Evolutionary conservation across 2,113 vertebrate genomes (phyloP).

Genomic region (Ploceus nigricollis): DNA sequence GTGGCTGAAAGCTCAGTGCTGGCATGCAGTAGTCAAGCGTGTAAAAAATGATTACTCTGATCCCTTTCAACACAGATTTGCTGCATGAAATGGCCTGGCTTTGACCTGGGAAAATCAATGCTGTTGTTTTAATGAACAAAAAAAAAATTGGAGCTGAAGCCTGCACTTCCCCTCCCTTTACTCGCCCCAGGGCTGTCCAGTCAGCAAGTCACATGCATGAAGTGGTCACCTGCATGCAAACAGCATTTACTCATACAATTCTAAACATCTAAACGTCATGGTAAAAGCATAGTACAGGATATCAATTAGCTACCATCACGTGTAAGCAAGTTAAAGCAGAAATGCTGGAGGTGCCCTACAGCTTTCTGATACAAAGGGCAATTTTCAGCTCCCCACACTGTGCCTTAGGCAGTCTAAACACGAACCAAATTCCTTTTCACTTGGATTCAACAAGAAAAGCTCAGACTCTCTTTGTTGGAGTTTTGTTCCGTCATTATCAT

Average conservation of each 20-base stretch:
- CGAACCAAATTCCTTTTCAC: conserved; percentile 50
- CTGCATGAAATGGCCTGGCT: conserved; percentile 51
- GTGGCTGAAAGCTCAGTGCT: conserved; percentile 37
- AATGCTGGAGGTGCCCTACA: not conserved
- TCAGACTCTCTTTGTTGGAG: not conserved
- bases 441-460: conserved; percentile 28
- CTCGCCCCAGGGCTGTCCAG: not conserved
- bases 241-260: not conserved
- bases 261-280: not conserved
- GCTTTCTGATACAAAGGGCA: not conserved
- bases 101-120: conserved; percentile 64
- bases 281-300: not conserved
- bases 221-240: not conserved
- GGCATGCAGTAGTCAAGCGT: conserved; percentile 42
- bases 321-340: conserved; percentile 19
- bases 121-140: conserved; percentile 61
- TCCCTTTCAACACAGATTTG: conserved; percentile 60
- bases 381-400: not conserved
- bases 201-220: not conserved
- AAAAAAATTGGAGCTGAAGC: conserved; percentile 10
- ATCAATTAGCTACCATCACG: conserved; percentile 18
- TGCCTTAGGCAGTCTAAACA: conserved; percentile 15
- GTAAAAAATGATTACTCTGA: conserved; percentile 65
- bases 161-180: not conserved
- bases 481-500: conserved; percentile 28